These are phyloP conservation scores for Clitarchus hookeri DNA, from an alignment of 2,888 invertebrate genomes.

Conservation along the genomic window DNA sequence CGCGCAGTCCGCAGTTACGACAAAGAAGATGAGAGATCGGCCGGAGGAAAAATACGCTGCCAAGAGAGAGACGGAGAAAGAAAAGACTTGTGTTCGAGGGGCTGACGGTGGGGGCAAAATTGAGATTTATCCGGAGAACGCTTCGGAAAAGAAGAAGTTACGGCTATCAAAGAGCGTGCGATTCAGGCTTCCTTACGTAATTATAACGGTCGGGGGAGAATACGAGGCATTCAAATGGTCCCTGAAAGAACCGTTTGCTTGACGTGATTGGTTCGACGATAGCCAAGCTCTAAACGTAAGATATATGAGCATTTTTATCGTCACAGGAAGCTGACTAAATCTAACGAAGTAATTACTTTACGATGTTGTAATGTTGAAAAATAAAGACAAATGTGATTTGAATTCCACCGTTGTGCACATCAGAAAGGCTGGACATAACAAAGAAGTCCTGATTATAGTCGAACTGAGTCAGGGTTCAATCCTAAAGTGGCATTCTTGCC, in stretches of 20 bases:
- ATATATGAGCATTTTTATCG: neutral
- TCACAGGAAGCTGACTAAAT: neutral
- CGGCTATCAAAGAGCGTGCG: neutral
- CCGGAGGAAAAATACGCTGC: constrained; percentile 2
- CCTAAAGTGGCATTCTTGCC: too few species aligned
- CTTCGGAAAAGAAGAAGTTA: neutral
- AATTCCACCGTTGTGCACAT: too few species aligned
- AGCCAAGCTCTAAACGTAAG: neutral
- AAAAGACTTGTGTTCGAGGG: neutral
- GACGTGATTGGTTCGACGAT: neutral
- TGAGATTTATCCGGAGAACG: constrained; percentile 9
- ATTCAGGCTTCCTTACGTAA: constrained; percentile 1
- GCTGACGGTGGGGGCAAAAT: neutral
- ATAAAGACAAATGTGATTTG: too few species aligned
- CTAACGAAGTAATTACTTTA: neutral
- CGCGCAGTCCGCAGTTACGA: constrained; percentile 20
- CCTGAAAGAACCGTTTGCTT: neutral
- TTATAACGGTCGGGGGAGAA: constrained; percentile 9
- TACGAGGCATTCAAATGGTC: neutral
- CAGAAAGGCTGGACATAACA: too few species aligned
- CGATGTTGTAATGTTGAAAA: too few species aligned
- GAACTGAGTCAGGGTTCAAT: too few species aligned
- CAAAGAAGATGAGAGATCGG: constrained; percentile 16
- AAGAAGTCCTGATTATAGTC: too few species aligned
- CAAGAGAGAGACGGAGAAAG: neutral